Conservation (phyloP, 2,888 invertebrate species). For the Trichopoda pennipes region DNA sequence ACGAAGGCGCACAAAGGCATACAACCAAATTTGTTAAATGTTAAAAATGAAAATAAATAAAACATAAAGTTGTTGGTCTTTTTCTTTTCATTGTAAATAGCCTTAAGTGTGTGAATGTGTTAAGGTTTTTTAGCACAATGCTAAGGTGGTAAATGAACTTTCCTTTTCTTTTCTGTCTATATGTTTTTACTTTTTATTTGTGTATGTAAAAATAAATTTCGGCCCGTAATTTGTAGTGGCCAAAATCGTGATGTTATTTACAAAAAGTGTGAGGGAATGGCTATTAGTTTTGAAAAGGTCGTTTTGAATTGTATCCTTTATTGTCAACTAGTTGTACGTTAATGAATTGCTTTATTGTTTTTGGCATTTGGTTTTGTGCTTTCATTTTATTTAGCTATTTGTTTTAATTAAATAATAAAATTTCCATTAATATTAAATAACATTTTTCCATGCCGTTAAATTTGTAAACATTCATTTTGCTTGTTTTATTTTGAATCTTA, state of each 20-base stretch:
- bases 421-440: slow-evolving; percentile 49
- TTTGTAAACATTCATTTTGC: not conserved
- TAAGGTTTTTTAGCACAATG: no score
- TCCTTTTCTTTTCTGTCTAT: not conserved
- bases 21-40: slow-evolving; percentile 26
- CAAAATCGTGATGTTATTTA: slow-evolving; percentile 3
- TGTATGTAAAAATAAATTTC: not conserved
- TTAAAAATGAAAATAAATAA: slow-evolving; percentile 42
- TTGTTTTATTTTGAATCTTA: no score
- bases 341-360: slow-evolving; percentile 31
- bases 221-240: slow-evolving; percentile 7
- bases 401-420: slow-evolving; percentile 64
- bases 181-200: not conserved
- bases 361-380: slow-evolving; percentile 44
- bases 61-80: slow-evolving; percentile 23
- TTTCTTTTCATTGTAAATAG: no score
- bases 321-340: slow-evolving; percentile 34
- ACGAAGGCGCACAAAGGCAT: not conserved
- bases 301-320: slow-evolving; percentile 36
- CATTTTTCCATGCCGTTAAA: slow-evolving; percentile 35
- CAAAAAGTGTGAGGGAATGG: not conserved
- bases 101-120: no score
- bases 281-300: slow-evolving; percentile 23
- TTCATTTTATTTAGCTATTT: not conserved
- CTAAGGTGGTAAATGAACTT: no score